These are phyloP conservation scores for Sciaenops ocellatus DNA, from an alignment of 2,797 vertebrate genomes.

Conservation along the genomic window DNA sequence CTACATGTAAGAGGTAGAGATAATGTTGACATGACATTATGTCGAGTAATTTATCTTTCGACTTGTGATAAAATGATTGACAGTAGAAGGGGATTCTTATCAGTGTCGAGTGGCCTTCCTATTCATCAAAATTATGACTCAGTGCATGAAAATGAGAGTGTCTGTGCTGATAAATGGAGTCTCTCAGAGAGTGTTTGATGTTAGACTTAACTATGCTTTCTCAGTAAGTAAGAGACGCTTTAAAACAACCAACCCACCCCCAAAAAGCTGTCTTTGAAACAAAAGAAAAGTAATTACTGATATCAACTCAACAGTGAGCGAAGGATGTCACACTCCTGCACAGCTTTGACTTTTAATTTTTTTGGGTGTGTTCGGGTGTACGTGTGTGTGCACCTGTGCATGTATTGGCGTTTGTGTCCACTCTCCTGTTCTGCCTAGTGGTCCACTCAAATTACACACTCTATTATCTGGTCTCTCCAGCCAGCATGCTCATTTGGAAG, in stretches of 20 bases:
- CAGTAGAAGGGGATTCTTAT: constrained; percentile 64
- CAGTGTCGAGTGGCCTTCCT: constrained; percentile 47
- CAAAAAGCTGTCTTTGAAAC: constrained; percentile 63
- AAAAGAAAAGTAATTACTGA: constrained; percentile 73
- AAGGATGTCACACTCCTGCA: constrained; percentile 42
- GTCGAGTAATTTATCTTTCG: constrained; percentile 60
- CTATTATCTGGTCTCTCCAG: constrained; percentile 74
- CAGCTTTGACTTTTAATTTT: constrained; percentile 32
- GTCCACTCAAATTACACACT: constrained; percentile 75
- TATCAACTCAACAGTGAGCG: constrained; percentile 49
- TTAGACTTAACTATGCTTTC: constrained; percentile 52
- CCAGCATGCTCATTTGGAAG: constrained; percentile 78
- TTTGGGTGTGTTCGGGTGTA: background rate
- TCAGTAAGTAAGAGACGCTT: constrained; percentile 45
- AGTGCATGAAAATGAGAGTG: constrained; percentile 57
- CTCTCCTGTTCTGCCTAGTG: constrained; percentile 48
- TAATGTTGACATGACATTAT: constrained; percentile 62
- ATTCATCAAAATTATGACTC: constrained; percentile 67
- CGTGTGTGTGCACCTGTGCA: constrained; percentile 49
- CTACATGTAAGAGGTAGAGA: constrained; percentile 49
- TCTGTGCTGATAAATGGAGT: constrained; percentile 67
- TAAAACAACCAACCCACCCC: constrained; percentile 32
- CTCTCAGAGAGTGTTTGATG: constrained; percentile 68
- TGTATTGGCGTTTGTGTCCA: constrained; percentile 49
- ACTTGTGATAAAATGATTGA: constrained; percentile 61